Base-by-base conservation (phyloP, 2,113 vertebrate genomes). In the Trachemys scripta region DNA sequence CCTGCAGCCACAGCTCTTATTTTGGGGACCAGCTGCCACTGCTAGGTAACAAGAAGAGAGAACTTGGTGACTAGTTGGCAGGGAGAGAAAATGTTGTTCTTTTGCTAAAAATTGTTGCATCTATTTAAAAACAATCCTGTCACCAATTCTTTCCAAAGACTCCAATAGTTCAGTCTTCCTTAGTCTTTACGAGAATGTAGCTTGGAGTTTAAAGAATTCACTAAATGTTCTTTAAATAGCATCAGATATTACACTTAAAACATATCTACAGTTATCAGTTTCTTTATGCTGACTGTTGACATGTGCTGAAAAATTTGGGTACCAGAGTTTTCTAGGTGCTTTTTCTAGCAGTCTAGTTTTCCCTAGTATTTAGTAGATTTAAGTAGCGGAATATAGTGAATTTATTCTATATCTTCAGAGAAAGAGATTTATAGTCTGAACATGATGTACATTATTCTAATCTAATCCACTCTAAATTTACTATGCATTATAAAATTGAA, bases 221-320 rank as follows among this genome's bases (percentile, higher is more conserved):
- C 13, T 45, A 25, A 42, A 47, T 45, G 49, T 47, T 54, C 62
- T 54, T 89, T 75, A 72, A 82, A n/a, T 5, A 49, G 59, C 19
- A 20, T 7, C 94, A 85, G 90, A 62, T 54, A 50, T 2, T 2
- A 1, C 45, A 22, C 31, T 85, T 29, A 83, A 90, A 89, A 91
- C 42, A 0, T 8, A 8, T 78, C 82, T 3, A 3, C 0, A 14
- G 35, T 82, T n/a, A 42, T n/a, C 8, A 4, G 9, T 6, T 6
- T 10, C 8, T 82, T 10, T 79, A 22, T 54, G 22, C 19, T 83
- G 72, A 6, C 47, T 11, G 29, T 80, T 54, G 81, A 2, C 81
- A 82, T 83, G 85, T 94, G 13, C 31, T 9, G 38, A 10, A 59
- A 49, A 82, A 54, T 75, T 93, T 84, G 80, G 5, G 42, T 9